A percentile compares a stretch with the other conserved stretches of the same genome.
These are phyloP conservation scores for Scomberomorus guttatus DNA, from an alignment of 2,797 vertebrate genomes.

Conservation along the genomic window DNA sequence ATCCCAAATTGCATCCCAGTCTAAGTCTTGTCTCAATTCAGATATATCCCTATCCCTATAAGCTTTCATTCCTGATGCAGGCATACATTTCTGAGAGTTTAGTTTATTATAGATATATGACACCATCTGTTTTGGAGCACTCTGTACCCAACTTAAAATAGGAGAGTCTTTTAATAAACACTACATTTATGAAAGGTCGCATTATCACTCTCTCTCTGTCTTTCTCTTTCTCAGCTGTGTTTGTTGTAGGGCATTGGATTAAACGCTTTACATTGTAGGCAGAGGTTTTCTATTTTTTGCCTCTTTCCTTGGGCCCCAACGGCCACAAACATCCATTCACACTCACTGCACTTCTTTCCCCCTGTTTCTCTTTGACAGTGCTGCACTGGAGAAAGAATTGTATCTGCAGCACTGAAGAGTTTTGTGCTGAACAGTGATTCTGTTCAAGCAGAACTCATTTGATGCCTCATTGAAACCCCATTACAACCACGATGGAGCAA, in stretches of 20 bases:
- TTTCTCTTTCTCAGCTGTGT: not conserved
- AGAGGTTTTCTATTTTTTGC: not conserved
- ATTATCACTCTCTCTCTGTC: not conserved
- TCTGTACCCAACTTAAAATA: no score
- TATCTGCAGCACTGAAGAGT: constrained; percentile 44
- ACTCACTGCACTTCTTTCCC: not conserved
- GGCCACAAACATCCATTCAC: not conserved
- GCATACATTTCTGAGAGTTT: no score
- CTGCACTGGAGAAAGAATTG: constrained; percentile 43
- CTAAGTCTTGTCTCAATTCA: no score
- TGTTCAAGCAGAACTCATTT: constrained; percentile 79
- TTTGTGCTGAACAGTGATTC: constrained; percentile 69
- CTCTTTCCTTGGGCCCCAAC: not conserved
- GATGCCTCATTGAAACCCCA: constrained; percentile 81
- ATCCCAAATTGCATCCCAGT: no score
- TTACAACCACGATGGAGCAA: constrained; percentile 71
- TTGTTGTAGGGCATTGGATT: not conserved
- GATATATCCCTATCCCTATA: no score
- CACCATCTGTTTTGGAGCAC: no score
- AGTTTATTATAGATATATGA: no score
- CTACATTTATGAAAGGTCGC: not conserved
- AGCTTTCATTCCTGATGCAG: no score
- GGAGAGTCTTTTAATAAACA: no score
- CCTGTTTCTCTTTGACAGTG: constrained; percentile 20
- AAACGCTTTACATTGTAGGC: not conserved